These are phyloP conservation scores for Probaryconus sp. DNA, from an alignment of 1,140 invertebrate genomes.

Conservation along the genomic window DNA sequence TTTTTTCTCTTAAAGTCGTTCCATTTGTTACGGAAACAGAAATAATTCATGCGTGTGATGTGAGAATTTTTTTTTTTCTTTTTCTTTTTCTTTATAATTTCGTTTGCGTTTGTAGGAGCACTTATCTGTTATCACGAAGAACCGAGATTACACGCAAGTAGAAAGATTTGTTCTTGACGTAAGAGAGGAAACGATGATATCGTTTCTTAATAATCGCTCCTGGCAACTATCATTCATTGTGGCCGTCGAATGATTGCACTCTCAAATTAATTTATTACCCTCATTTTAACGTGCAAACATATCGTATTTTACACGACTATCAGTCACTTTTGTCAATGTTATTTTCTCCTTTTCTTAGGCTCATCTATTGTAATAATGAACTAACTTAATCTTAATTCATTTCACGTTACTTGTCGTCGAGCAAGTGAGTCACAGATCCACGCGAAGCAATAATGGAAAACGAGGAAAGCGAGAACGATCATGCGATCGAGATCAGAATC, in stretches of 20 bases:
- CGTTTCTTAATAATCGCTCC: conserved; percentile 60
- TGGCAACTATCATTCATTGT: conserved; percentile 59
- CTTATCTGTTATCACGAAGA: conserved; percentile 32
- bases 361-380: conserved; percentile 10
- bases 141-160: conserved; percentile 48
- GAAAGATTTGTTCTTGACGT: conserved; percentile 45
- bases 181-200: conserved; percentile 60
- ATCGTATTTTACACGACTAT: conserved; percentile 55
- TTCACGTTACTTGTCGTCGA: conserved; percentile 29
- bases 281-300: conserved; percentile 60
- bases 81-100: too few species aligned
- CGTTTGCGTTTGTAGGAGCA: too few species aligned
- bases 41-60: too few species aligned
- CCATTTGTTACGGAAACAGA: too few species aligned
- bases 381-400: conserved; percentile 47
- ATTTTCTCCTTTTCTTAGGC: too few species aligned
- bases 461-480: conserved; percentile 43
- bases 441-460: conserved; percentile 22
- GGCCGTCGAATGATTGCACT: conserved; percentile 54
- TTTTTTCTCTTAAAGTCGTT: too few species aligned
- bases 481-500: too few species aligned
- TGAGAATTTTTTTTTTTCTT: too few species aligned
- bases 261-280: conserved; percentile 59
- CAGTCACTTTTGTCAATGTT: conserved; percentile 40
- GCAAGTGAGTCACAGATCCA: conserved; percentile 36